Evolutionary conservation across 2,113 vertebrate genomes (phyloP), one percentile per base, ranked within the genome.

Genomic region (Cephalopterus ornatus): DNA sequence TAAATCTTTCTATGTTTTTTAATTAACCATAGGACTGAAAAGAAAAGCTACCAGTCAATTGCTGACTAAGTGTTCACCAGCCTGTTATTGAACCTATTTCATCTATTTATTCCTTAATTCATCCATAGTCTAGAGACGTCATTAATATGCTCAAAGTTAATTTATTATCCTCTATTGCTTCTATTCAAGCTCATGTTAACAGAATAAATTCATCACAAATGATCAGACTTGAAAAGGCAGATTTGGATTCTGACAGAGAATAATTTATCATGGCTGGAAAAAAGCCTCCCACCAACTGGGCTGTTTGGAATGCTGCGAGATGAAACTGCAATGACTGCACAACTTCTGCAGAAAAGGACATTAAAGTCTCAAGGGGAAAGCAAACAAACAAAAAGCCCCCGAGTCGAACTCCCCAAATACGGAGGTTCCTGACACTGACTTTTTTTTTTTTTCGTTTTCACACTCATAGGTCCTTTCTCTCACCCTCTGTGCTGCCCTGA

Each of bases 161-260:
- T 97, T 97, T 91, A 96, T 93, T 97, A 97, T 88, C 94, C 81
- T 91, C 73, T 82, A 55, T 82, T 97, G 91, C 90, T 97, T 97
- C 88, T 76, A 95, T 94, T 97, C 92, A 93, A 72, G 71, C 55
- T 93, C 91, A 87, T 91, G 84, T 94, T 95, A 96, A 95, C 96
- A 97, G 96, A 97, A 97, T 96, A 95, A 96, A 98, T 97, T 95
- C 79, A 97, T 96, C 92, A 96, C 94, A 97, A 96, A 96, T 88
- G 70, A 95, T 95, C 89, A 83, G 78, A 95, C 89, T 94, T 97
- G 94, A 97, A 97, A 97, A 97, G 93, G 96, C 95, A 97, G 77
- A 96, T 98, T 97, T 97, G 94, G 95, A 88, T 96, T 95, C 95
- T 98, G 95, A 97, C 90, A 97, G 87, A 92, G 87, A 98, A 98